A percentile compares a stretch with the other conserved stretches of the same genome.
Evolutionary conservation across 2,113 vertebrate species (phyloP).

Genomic region (Eptesicus fuscus): DNA sequence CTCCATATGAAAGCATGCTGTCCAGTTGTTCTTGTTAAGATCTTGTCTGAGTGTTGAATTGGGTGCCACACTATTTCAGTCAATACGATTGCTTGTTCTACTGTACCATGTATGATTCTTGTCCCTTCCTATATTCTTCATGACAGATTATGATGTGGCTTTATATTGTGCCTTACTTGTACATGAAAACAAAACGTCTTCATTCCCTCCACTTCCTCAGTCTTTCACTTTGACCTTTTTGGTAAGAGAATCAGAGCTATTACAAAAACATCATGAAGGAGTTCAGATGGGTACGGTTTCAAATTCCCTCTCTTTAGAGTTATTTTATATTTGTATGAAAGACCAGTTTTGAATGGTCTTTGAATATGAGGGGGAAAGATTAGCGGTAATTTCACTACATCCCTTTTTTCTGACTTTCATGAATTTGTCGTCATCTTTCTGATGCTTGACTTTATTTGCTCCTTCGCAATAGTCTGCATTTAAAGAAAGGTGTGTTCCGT

Average conservation of each 20-base stretch:
- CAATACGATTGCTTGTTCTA: constrained; percentile 79
- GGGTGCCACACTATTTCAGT: constrained; percentile 84
- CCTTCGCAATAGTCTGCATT: constrained; percentile 78
- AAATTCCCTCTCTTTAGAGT: constrained; percentile 73
- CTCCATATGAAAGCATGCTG: constrained; percentile 85
- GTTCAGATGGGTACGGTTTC: constrained; percentile 76
- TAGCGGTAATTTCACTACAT: constrained; percentile 75
- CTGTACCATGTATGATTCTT: constrained; percentile 85
- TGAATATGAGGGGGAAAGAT: constrained; percentile 71
- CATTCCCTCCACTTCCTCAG: constrained; percentile 77
- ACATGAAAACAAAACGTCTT: constrained; percentile 81
- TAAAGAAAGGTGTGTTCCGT: constrained; percentile 79
- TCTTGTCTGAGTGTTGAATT: constrained; percentile 80
- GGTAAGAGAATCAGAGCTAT: constrained; percentile 79
- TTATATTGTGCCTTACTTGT: constrained; percentile 92
- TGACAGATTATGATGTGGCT: constrained; percentile 87
- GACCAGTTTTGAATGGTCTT: constrained; percentile 84
- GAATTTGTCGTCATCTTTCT: constrained; percentile 77
- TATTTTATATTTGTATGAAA: constrained; percentile 81
- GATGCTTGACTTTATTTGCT: constrained; percentile 76
- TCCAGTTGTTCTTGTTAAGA: constrained; percentile 81
- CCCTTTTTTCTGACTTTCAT: constrained; percentile 75
- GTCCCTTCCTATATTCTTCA: constrained; percentile 81
- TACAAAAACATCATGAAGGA: constrained; percentile 77
- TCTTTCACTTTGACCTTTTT: constrained; percentile 75